These are phyloP conservation scores for Calypte anna DNA, from an alignment of 2,113 vertebrate genomes.

Conservation along the genomic window DNA sequence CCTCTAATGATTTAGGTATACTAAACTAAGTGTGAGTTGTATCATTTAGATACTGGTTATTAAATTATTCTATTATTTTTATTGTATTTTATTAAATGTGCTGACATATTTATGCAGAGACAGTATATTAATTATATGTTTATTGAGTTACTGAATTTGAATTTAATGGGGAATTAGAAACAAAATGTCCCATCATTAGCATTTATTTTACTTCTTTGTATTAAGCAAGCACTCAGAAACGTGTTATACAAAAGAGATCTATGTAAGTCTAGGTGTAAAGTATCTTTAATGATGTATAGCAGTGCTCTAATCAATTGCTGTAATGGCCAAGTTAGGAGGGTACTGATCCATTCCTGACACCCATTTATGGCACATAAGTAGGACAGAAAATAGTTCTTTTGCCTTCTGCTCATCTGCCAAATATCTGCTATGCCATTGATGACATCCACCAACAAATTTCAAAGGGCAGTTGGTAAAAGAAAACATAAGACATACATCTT, in stretches of 20 bases:
- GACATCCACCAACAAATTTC: conserved; percentile 27
- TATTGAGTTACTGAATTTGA: neutral
- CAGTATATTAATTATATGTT: neutral
- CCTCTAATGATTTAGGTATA: neutral
- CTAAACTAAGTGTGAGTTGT: neutral
- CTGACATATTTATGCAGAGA: neutral
- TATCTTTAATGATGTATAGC: neutral
- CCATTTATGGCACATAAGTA: neutral
- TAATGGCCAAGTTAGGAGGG: neutral
- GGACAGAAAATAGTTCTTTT: neutral
- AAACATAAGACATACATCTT: conserved; percentile 7
- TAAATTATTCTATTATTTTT: neutral
- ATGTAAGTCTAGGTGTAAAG: neutral
- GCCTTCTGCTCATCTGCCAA: neutral
- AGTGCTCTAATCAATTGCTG: neutral
- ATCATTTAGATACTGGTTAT: neutral
- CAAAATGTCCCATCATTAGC: neutral
- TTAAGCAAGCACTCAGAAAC: neutral
- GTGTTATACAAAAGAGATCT: neutral
- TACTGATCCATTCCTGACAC: neutral
- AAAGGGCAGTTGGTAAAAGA: conserved; percentile 23
- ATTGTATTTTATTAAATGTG: neutral
- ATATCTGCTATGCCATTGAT: neutral
- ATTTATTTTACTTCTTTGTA: neutral
- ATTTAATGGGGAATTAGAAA: neutral